Percentiles rank a stretch among this genome's conserved stretches.
phyloP scores from a whole-genome alignment of 2,888 invertebrate genomes.

The Tanypteryx hageni region DNA sequence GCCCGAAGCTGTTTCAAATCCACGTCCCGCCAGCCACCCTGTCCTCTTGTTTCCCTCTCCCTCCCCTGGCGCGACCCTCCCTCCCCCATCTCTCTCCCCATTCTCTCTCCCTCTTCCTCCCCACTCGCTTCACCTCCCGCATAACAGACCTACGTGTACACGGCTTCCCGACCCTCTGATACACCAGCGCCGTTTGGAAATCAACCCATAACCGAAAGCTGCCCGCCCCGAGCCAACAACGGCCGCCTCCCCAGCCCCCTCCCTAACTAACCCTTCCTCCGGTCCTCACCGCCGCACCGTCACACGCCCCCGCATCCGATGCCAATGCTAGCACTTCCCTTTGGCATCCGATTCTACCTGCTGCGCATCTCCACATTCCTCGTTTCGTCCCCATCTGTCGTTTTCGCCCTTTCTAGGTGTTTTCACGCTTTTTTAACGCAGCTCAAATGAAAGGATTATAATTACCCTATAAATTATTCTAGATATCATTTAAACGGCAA shows the following conservation, averaged over 20 bases:
- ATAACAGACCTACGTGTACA: neutral
- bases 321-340: no score
- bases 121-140: neutral
- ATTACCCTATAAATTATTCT: no score
- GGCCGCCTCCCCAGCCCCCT: neutral
- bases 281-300: no score
- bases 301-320: neutral
- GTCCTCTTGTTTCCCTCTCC: neutral
- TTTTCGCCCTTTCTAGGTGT: neutral
- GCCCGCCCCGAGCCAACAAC: conserved; percentile 18
- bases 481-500: no score
- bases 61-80: neutral
- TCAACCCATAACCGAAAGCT: conserved; percentile 10
- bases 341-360: neutral
- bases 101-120: neutral
- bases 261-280: neutral
- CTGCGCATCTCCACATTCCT: neutral
- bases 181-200: conserved; percentile 40
- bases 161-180: neutral
- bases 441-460: no score
- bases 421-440: neutral
- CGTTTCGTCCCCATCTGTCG: neutral
- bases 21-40: conserved; percentile 32
- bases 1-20: conserved; percentile 63
- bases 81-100: neutral